phyloP scores from a whole-genome alignment of 2,888 invertebrate species.

The Exephanes ischioxanthus region DNA sequence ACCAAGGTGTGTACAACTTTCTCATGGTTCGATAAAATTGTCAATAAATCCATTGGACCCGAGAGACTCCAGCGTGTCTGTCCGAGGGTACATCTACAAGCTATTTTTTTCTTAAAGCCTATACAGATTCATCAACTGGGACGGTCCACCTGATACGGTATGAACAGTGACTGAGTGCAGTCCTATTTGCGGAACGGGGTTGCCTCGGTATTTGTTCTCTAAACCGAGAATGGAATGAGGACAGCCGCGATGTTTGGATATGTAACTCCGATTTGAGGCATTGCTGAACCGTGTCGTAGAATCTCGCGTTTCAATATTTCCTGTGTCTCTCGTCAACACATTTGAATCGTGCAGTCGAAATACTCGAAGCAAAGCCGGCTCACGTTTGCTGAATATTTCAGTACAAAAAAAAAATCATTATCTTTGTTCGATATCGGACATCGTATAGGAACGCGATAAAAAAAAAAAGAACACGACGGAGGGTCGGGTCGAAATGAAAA shows the following conservation, averaged over 20 bases:
- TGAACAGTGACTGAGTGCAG: constrained; percentile 7
- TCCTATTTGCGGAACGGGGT: constrained; percentile 26
- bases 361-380: constrained; percentile 1
- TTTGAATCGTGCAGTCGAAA: constrained; percentile 22
- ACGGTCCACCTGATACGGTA: constrained; percentile 4
- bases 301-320: constrained; percentile 43
- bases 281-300: neutral
- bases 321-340: neutral
- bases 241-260: constrained; percentile 44
- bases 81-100: too few relatives aligned
- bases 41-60: too few relatives aligned
- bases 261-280: constrained; percentile 26
- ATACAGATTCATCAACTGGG: neutral
- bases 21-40: too few relatives aligned
- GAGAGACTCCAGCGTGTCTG: neutral
- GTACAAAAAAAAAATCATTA: constrained; percentile 1
- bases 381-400: constrained; percentile 24
- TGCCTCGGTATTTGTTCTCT: constrained; percentile 42
- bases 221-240: constrained; percentile 44
- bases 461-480: constrained; percentile 11
- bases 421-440: neutral
- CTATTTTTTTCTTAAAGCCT: neutral
- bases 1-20: too few relatives aligned
- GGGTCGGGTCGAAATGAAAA: constrained; percentile 16
- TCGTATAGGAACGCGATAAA: constrained; percentile 8